phyloP scores from a whole-genome alignment of 1,140 invertebrate genomes.

The Heliothis virescens region DNA sequence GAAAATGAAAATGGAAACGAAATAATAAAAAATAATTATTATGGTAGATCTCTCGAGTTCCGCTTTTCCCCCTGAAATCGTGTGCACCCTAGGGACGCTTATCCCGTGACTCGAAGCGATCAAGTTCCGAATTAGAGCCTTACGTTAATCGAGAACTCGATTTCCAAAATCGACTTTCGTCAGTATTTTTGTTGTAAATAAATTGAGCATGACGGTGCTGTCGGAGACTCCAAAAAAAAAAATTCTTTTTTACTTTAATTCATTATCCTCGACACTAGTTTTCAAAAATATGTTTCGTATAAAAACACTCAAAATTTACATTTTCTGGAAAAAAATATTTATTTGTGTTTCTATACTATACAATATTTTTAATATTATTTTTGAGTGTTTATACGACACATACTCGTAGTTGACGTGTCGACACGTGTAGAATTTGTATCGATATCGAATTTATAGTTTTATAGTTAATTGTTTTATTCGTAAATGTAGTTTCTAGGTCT shows the following conservation, averaged over 20 bases:
- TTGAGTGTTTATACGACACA: background rate
- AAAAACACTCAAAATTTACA: too few relatives aligned
- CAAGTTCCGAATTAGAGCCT: constrained; percentile 36
- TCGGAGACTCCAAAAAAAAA: too few relatives aligned
- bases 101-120: constrained; percentile 38
- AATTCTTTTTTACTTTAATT: too few relatives aligned
- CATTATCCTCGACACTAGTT: too few relatives aligned
- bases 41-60: constrained; percentile 19
- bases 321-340: too few relatives aligned
- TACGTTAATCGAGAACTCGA: constrained; percentile 15
- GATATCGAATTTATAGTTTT: background rate
- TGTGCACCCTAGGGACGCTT: constrained; percentile 16
- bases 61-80: background rate
- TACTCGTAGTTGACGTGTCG: background rate
- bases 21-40: constrained; percentile 23
- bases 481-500: background rate
- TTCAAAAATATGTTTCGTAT: too few relatives aligned
- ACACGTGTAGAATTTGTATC: constrained; percentile 36
- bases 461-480: background rate
- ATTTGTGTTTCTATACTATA: too few relatives aligned
- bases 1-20: background rate
- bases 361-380: too few relatives aligned
- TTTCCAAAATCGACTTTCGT: constrained; percentile 1
- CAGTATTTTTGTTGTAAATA: constrained; percentile 28
- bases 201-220: background rate